Evolutionary conservation across 2,888 invertebrate species (phyloP).

Genomic region (Petrolisthes manimaculis): DNA sequence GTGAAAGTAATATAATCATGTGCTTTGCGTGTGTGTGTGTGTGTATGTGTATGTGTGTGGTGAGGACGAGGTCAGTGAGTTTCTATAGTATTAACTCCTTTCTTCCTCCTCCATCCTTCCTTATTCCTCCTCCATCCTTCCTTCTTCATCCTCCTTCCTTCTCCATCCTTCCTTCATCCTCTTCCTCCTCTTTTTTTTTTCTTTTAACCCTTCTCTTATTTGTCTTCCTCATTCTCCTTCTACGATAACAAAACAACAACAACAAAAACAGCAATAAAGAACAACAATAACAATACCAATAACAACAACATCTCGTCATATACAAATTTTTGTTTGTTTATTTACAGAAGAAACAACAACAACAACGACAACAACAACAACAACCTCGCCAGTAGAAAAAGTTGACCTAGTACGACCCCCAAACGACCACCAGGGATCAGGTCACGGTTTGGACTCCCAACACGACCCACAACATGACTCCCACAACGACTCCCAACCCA

Average conservation of each 20-base stretch:
- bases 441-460: not conserved
- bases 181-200: not conserved
- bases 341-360: not conserved
- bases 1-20: not conserved
- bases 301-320: too few relatives aligned
- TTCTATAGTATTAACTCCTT: not conserved
- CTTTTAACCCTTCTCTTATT: not conserved
- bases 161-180: not conserved
- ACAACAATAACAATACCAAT: too few relatives aligned
- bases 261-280: too few relatives aligned
- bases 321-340: too few relatives aligned
- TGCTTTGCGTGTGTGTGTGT: slow-evolving; percentile 4
- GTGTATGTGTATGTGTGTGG: not conserved
- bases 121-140: not conserved
- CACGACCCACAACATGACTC: not conserved
- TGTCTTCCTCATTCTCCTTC: not conserved
- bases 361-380: not conserved
- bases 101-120: not conserved
- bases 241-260: not conserved
- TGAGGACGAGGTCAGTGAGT: not conserved
- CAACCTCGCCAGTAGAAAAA: not conserved
- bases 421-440: not conserved
- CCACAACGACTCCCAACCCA: not conserved
- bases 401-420: not conserved
- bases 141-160: not conserved